Conservation (phyloP, 2,888 invertebrate species). For the Allolobophora icterica region DNA sequence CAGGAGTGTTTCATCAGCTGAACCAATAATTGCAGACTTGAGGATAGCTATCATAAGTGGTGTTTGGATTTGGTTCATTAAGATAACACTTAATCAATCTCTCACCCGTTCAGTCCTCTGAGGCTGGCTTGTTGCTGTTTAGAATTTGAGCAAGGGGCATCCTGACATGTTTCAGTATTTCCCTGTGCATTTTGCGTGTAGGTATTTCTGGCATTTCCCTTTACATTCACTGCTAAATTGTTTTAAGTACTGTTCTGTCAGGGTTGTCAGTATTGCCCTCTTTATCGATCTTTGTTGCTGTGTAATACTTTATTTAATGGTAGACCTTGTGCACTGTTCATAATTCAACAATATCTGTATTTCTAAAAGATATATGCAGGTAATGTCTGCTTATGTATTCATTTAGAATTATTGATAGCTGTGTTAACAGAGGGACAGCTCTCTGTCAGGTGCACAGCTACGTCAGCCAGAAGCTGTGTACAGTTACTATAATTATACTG, state of each 20-base stretch:
- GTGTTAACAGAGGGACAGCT: not conserved
- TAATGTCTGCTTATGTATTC: not conserved
- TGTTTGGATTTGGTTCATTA: constrained; percentile 17
- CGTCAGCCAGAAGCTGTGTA: not conserved
- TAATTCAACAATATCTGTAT: not conserved
- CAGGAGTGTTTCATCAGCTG: not conserved
- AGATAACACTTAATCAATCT: not conserved
- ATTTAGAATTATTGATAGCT: not conserved
- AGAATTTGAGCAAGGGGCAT: not conserved
- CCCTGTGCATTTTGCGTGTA: not conserved
- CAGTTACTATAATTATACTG: not conserved
- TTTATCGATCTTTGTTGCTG: not conserved
- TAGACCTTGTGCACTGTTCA: not conserved
- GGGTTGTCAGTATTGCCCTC: not conserved
- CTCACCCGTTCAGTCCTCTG: not conserved
- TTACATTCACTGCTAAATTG: not conserved
- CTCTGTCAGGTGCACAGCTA: not conserved
- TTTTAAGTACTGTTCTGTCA: not conserved
- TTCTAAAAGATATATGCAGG: not conserved
- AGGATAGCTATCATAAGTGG: not conserved
- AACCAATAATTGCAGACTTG: not conserved
- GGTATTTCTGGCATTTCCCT: not conserved
- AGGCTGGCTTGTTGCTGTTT: not conserved
- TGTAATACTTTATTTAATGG: constrained; percentile 4
- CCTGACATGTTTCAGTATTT: too few relatives aligned